Evolutionary conservation across 1,140 invertebrate species (phyloP), one percentile per base, ranked within the genome.

Genomic region (Sycophila sp.): DNA sequence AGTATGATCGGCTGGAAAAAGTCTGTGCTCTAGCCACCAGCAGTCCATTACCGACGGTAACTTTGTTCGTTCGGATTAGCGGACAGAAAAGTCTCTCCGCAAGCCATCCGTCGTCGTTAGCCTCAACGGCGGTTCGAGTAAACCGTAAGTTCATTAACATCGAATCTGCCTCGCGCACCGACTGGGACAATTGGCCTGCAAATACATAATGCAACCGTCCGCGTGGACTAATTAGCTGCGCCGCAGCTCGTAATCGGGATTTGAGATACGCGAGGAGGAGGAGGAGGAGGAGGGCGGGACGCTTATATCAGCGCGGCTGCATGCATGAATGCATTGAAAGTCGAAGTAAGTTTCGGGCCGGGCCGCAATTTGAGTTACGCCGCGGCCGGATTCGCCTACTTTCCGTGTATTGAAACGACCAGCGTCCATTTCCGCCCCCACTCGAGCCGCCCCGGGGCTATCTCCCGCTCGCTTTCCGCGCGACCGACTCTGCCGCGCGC

Each of bases 391-490:
- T 59, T 67, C 19, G 34, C 49, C 22, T 63, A 69, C 68, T 63
- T 69, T 47, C 47, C 55, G 4, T 19, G 47, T 32, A 69, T 55
- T 42, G 58, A 47, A 64, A 58, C 60, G 45, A 49, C 69, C 69
- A 53, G 8, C 49, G 69, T 70, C 40, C 53, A 56, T 64, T 70
- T 70, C 40, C 49, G 28, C 55, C n/a, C n/a, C n/a, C n/a, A 19
- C 24, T 28, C n/a, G n/a, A n/a, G n/a, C n/a, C n/a, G n/a, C n/a
- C 24, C 2, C 2, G 8, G 10, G 6, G 17, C 24, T 49, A 47
- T 60, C 66, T 30, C 42, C 36, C 38, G 15, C 49, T 22, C 30
- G 13, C 30, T 1, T 24, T n/a, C 62, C 24, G 13, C n/a, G n/a
- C n/a, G n/a, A n/a, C n/a, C n/a, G n/a, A 28, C 49, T 53, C 28